Evolutionary conservation across 1,140 invertebrate species (phyloP).

Genomic region (Drusus annulatus): DNA sequence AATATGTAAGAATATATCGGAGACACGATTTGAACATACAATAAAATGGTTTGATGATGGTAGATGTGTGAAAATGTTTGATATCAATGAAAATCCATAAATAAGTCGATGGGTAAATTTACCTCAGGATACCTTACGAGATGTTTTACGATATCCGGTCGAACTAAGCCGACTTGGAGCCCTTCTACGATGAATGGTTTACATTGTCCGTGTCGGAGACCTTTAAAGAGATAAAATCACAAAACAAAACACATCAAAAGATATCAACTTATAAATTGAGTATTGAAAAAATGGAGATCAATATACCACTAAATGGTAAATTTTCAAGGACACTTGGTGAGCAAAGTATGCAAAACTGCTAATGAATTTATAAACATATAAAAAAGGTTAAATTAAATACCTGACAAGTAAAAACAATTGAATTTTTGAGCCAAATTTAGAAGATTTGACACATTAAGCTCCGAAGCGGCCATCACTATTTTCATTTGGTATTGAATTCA

Average conservation of each 20-base stretch:
- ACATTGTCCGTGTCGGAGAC: constrained; percentile 82
- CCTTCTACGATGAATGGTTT: constrained; percentile 90
- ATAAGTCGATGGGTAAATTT: constrained; percentile 39
- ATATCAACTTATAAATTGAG: constrained; percentile 27
- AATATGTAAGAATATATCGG: too few relatives aligned
- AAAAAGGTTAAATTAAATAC: constrained; percentile 60
- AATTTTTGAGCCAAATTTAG: constrained; percentile 86
- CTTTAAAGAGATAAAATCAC: constrained; percentile 63
- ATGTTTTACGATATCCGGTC: constrained; percentile 85
- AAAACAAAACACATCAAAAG: constrained; percentile 25
- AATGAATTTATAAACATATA: background rate
- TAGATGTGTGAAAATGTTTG: background rate
- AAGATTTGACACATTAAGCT: constrained; percentile 64
- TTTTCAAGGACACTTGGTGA: background rate
- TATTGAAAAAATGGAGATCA: constrained; percentile 45
- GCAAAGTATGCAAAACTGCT: constrained; percentile 1
- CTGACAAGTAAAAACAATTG: constrained; percentile 89
- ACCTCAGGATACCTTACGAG: constrained; percentile 88
- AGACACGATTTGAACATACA: too few relatives aligned
- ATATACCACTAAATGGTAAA: constrained; percentile 36
- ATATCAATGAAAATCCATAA: background rate
- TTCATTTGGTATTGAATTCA: constrained; percentile 40
- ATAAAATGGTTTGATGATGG: too few relatives aligned
- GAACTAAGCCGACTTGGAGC: constrained; percentile 89
- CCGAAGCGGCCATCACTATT: constrained; percentile 50